phyloP scores from a whole-genome alignment of 2,113 vertebrate species.

The Spilogale gracilis region DNA sequence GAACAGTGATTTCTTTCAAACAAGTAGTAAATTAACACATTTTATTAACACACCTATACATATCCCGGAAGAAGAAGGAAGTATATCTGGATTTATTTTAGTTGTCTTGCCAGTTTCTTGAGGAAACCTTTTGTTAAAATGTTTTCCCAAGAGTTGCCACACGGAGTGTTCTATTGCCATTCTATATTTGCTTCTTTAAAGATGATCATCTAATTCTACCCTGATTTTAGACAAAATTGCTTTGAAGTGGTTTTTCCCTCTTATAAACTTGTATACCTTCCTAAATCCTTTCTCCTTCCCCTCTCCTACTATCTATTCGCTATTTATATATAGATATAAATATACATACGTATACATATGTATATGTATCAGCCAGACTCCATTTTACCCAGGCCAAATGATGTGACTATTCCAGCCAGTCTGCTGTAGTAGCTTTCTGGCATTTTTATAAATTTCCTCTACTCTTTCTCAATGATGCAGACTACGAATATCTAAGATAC shows the following conservation, averaged over 20 bases:
- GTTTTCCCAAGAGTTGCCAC: slow-evolving; percentile 39
- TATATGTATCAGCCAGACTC: neutral
- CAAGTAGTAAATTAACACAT: neutral
- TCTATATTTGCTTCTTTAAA: slow-evolving; percentile 41
- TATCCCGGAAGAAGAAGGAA: neutral
- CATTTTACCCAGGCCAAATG: neutral
- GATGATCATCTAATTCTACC: slow-evolving; percentile 31
- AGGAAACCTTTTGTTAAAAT: slow-evolving; percentile 38
- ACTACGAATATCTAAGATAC: neutral
- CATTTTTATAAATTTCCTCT: neutral
- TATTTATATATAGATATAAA: neutral
- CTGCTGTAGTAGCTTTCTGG: neutral
- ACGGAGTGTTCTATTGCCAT: neutral
- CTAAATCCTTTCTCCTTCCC: neutral
- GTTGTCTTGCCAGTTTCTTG: slow-evolving; percentile 17
- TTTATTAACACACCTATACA: neutral
- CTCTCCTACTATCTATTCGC: neutral
- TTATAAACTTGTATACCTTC: neutral
- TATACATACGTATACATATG: neutral
- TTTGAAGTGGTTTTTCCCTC: neutral
- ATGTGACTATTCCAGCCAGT: neutral
- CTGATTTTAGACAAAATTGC: neutral
- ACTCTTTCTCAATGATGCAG: neutral
- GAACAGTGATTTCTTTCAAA: slow-evolving; percentile 60
- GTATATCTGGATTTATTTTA: neutral